phyloP scores from a whole-genome alignment of 2,888 invertebrate species.

The Eucera pruinosa region DNA sequence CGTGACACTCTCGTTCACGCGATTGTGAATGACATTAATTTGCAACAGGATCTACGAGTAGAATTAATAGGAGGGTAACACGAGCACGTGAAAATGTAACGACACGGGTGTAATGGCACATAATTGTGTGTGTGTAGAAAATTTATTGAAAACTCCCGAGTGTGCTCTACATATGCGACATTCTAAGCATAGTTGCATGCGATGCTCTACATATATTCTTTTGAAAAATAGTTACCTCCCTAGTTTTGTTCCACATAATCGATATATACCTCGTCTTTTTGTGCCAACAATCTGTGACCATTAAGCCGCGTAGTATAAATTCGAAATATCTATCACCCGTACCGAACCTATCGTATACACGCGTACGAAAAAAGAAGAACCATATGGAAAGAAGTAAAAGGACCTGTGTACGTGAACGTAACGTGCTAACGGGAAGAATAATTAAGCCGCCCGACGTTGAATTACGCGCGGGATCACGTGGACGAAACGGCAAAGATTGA shows the following conservation, averaged over 20 bases:
- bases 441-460: constrained; percentile 57
- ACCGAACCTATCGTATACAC: too few relatives aligned
- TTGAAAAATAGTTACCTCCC: background rate
- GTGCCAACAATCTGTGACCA: too few relatives aligned
- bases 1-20: background rate
- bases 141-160: constrained; percentile 2
- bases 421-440: constrained; percentile 74
- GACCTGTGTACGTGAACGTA: background rate
- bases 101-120: background rate
- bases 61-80: background rate
- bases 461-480: background rate
- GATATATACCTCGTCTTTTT: background rate
- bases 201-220: too few relatives aligned
- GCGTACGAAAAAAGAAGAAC: too few relatives aligned
- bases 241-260: background rate
- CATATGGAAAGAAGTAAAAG: background rate
- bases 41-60: background rate
- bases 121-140: background rate
- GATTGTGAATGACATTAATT: background rate
- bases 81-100: constrained; percentile 9
- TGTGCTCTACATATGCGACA: background rate
- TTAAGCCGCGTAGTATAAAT: too few relatives aligned
- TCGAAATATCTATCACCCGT: background rate
- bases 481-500: too few relatives aligned
- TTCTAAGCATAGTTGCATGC: background rate